Percentiles rank a stretch among this genome's conserved stretches.
phyloP scores from a whole-genome alignment of 2,888 invertebrate genomes.

The Unio pictorum region DNA sequence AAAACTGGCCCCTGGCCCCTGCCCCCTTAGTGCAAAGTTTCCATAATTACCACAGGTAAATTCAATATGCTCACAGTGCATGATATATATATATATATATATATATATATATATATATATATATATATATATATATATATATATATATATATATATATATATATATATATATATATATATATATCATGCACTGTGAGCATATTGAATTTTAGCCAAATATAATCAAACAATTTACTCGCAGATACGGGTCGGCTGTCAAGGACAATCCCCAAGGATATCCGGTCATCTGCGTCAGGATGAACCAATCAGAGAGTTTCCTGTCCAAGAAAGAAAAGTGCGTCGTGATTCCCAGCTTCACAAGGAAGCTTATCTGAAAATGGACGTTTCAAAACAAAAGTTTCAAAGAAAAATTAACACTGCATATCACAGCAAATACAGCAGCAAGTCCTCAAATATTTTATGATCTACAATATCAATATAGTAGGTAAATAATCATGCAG shows the following conservation, averaged over 20 bases:
- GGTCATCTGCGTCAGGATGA: constrained; percentile 40
- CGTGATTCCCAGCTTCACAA: constrained; percentile 33
- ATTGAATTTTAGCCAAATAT: neutral
- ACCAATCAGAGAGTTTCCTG: constrained; percentile 44
- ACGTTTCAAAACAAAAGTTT: neutral
- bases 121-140: too few species aligned
- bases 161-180: too few species aligned
- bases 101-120: too few species aligned
- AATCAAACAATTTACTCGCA: constrained; percentile 25
- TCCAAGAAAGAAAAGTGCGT: constrained; percentile 36
- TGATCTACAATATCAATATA: too few species aligned
- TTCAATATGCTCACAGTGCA: too few species aligned
- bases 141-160: too few species aligned
- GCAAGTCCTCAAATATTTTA: neutral
- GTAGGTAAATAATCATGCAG: too few species aligned
- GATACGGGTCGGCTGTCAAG: constrained; percentile 27
- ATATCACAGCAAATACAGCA: neutral
- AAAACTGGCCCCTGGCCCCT: too few species aligned
- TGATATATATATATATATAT: too few species aligned
- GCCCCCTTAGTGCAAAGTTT: too few species aligned
- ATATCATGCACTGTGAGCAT: too few species aligned
- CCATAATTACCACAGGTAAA: too few species aligned
- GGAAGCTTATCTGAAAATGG: constrained; percentile 26
- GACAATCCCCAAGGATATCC: constrained; percentile 47
- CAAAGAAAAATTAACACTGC: neutral